Conservation (phyloP, 2,113 vertebrate genomes). For the Arenaria interpres region DNA sequence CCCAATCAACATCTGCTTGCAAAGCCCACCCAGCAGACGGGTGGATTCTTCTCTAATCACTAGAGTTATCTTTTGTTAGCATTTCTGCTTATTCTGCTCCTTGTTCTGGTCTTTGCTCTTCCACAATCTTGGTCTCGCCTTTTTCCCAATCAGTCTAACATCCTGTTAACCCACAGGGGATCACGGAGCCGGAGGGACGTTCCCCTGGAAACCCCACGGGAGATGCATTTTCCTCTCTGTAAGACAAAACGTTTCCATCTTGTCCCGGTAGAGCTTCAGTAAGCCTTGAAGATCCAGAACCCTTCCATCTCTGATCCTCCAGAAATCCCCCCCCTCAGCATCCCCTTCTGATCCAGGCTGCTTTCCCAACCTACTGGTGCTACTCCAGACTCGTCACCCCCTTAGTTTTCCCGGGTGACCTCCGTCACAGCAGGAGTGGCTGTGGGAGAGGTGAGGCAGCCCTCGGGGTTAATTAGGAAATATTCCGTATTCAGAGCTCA, state of each 20-base stretch:
- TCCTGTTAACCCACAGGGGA: no score
- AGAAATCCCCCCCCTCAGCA: no score
- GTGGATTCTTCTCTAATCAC: no score
- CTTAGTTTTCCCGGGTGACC: not conserved
- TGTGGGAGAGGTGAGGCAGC: not conserved
- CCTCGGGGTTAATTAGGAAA: not conserved
- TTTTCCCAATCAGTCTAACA: no score
- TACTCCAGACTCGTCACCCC: fast-evolving
- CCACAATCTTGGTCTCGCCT: no score
- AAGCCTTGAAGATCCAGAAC: not conserved
- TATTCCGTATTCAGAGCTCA: not conserved
- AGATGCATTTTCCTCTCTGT: not conserved
- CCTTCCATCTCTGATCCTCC: not conserved
- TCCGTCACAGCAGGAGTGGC: not conserved
- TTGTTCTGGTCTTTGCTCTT: no score
- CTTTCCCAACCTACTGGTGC: not conserved
- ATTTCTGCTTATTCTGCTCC: no score
- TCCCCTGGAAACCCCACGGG: not conserved
- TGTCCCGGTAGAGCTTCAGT: not conserved
- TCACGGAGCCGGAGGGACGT: no score
- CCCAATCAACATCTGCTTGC: no score
- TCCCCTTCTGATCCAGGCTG: not conserved
- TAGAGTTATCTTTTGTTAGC: no score
- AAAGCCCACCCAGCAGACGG: no score
- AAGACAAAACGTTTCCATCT: not conserved